Evolutionary conservation across 2,888 invertebrate genomes (phyloP).

Genomic region (Meandrusa payeni): DNA sequence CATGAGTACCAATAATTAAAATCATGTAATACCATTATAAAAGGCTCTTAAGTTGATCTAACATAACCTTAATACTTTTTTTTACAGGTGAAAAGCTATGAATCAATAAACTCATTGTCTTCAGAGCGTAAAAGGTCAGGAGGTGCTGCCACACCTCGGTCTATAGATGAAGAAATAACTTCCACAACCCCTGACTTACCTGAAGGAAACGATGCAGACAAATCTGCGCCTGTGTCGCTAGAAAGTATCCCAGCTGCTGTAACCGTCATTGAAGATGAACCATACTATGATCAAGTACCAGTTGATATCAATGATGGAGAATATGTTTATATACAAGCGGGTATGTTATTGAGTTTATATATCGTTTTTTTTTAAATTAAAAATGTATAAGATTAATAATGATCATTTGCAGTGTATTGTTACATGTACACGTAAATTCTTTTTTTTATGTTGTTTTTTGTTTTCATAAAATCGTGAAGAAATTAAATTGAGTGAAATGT

Average conservation of each 20-base stretch:
- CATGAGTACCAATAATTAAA: no score
- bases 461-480: no score
- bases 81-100: slow-evolving; percentile 82
- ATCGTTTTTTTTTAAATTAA: no score
- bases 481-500: no score
- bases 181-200: slow-evolving; percentile 62
- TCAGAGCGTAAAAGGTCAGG: slow-evolving; percentile 80
- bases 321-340: slow-evolving; percentile 88
- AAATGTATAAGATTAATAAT: no score
- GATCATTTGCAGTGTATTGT: no score
- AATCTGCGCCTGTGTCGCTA: slow-evolving; percentile 64
- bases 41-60: no score
- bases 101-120: slow-evolving; percentile 83
- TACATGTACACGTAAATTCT: no score
- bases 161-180: slow-evolving; percentile 68
- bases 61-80: no score
- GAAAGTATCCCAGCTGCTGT: slow-evolving; percentile 63
- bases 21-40: no score
- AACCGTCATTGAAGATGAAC: slow-evolving; percentile 78
- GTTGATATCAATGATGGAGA: slow-evolving; percentile 85
- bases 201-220: slow-evolving; percentile 57
- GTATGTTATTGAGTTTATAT: no score
- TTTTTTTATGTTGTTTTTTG: no score
- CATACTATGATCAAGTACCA: slow-evolving; percentile 87
- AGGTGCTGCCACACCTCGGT: slow-evolving; percentile 74